Conservation (phyloP, 2,888 invertebrate genomes). For the Fissipunctia ypsillon region DNA sequence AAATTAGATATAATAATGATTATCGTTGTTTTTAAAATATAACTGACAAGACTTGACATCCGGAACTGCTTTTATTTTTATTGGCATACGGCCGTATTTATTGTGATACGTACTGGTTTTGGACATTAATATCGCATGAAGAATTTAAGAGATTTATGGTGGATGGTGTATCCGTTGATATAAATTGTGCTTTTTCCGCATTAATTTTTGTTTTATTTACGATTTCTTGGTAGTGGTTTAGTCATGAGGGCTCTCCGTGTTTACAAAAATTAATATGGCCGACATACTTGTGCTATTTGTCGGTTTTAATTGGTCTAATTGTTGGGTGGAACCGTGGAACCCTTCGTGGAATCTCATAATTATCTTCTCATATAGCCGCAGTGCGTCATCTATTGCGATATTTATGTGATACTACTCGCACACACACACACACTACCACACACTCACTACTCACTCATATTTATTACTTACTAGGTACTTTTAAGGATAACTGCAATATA, state of each 20-base stretch:
- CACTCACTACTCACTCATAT: slow-evolving; percentile 6
- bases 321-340: slow-evolving; percentile 80
- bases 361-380: slow-evolving; percentile 56
- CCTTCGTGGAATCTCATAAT: slow-evolving; percentile 79
- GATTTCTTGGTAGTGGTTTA: slow-evolving; percentile 68
- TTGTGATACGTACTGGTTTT: slow-evolving; percentile 67
- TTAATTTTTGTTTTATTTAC: slow-evolving; percentile 58
- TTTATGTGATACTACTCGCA: slow-evolving; percentile 46
- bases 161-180: slow-evolving; percentile 70
- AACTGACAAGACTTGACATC: slow-evolving; percentile 83
- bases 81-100: slow-evolving; percentile 73
- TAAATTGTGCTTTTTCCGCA: slow-evolving; percentile 69
- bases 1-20: slow-evolving; percentile 88
- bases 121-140: slow-evolving; percentile 64
- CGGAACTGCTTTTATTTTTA: slow-evolving; percentile 82
- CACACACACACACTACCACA: too few relatives aligned
- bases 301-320: slow-evolving; percentile 84
- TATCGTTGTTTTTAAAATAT: slow-evolving; percentile 86
- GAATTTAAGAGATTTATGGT: slow-evolving; percentile 69
- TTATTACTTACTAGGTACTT: background rate
- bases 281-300: slow-evolving; percentile 74
- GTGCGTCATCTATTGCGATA: slow-evolving; percentile 69
- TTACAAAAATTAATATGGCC: slow-evolving; percentile 69
- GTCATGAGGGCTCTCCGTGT: slow-evolving; percentile 68
- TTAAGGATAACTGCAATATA: background rate